Evolutionary conservation across 2,797 vertebrate genomes (phyloP).

Genomic region (Vultur gryphus): DNA sequence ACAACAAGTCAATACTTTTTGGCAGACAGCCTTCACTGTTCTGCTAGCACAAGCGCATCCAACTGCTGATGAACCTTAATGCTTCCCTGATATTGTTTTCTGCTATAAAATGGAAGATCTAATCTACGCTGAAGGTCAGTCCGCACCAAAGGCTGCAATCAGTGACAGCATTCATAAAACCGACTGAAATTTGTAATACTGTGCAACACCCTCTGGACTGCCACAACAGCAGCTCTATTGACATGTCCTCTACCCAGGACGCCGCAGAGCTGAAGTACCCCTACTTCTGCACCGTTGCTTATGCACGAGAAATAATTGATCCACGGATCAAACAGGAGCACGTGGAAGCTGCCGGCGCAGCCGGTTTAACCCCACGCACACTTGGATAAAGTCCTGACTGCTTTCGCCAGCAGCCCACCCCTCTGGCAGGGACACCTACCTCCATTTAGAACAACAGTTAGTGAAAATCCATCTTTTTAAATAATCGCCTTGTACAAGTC

Average conservation of each 20-base stretch:
- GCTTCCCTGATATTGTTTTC: slow-evolving; percentile 34
- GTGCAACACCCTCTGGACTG: background rate
- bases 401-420: too few relatives aligned
- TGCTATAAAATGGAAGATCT: slow-evolving; percentile 40
- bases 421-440: background rate
- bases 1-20: slow-evolving; percentile 14
- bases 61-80: slow-evolving; percentile 44
- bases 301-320: background rate
- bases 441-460: background rate
- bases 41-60: slow-evolving; percentile 30
- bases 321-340: background rate
- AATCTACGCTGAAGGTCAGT: slow-evolving; percentile 43
- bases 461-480: background rate
- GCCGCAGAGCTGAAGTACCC: background rate
- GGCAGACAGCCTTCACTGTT: slow-evolving; percentile 20
- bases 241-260: background rate
- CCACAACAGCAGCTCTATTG: background rate
- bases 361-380: background rate
- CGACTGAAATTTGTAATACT: background rate
- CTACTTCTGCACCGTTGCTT: background rate
- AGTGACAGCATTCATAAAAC: background rate
- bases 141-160: background rate
- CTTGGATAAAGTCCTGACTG: background rate
- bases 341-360: rapidly evolving
- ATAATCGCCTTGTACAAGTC: background rate